Base-by-base conservation (phyloP, 2,888 invertebrate genomes). In the Brachyptera putata region DNA sequence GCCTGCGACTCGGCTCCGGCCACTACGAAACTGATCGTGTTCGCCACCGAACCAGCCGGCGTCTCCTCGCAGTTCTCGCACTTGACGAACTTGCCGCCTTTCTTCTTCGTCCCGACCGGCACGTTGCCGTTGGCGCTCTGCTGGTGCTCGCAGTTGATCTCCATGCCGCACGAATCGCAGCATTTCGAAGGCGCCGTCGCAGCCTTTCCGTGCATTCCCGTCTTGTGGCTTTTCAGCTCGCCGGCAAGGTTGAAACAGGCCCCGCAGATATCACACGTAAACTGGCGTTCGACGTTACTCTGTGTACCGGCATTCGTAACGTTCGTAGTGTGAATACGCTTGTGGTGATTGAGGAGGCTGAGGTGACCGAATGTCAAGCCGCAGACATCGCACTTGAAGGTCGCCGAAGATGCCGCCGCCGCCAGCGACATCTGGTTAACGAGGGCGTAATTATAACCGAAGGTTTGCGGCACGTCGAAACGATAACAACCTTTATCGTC, bases 331-430 rank as follows among this genome's bases (percentile, higher is more conserved):
- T 90, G 90, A 70, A 88, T 85, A 67, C 90, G 82, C 76, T 91
- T 92, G 74, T 91, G 91, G 70, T 91, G 89, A 76, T 89, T 91
- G n/a, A 91, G 76, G 61, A 91, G 74, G 49, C 88, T 84, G 65
- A 91, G 79, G 71, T 91, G 91, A 1, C 88, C 87, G 73, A 91
- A 92, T 80, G 90, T 90, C 63, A 91, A 77, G 46, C 91, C 91
- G 70, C 91, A 91, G 7, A 91, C 87, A 74, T 92, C 91, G 75
- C 91, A 91, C 75, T 91, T 92, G 73, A 90, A 91, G 67, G 89
- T 89, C 24, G 91, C 89, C 71, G 89, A 90, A 14, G 88, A 74
- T 1, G 75, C 75, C 58, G 77, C 76, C 1, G 71, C 68, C 5
- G 87, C 85, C 62, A 91, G 80, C 69, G 89, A 88, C 88, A 91